phyloP scores from a whole-genome alignment of 2,888 invertebrate genomes.

The Drosophila putrida region DNA sequence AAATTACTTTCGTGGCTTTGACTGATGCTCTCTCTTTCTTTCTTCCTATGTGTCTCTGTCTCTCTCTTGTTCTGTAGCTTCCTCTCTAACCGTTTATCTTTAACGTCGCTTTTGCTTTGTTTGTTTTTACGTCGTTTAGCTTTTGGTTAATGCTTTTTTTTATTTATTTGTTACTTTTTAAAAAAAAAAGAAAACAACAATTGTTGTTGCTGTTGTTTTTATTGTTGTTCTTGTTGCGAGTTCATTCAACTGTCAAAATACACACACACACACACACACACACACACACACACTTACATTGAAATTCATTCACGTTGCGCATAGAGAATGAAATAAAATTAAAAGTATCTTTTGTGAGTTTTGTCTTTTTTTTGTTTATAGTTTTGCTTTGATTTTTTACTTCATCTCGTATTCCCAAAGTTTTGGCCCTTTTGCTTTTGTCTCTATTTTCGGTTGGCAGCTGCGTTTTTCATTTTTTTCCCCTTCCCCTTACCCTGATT shows the following conservation, averaged over 20 bases:
- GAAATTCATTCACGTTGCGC: slow-evolving; percentile 40
- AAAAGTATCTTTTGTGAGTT: slow-evolving; percentile 46
- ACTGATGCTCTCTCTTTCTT: slow-evolving; percentile 13
- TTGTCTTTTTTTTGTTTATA: slow-evolving; percentile 52
- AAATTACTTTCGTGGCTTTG: slow-evolving; percentile 67
- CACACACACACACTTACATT: slow-evolving; percentile 1
- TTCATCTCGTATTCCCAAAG: slow-evolving; percentile 24
- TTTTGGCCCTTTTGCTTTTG: slow-evolving; percentile 35
- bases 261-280: slow-evolving; percentile 30
- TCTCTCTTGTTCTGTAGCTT: slow-evolving; percentile 12
- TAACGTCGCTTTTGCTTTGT: slow-evolving; percentile 34
- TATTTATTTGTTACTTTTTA: slow-evolving; percentile 50
- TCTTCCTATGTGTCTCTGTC: background rate
- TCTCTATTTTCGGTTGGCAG: slow-evolving; percentile 46
- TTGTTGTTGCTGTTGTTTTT: slow-evolving; percentile 7
- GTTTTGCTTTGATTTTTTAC: slow-evolving; percentile 37
- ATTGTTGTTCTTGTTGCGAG: slow-evolving; percentile 47
- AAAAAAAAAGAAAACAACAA: slow-evolving; percentile 38
- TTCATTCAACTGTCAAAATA: slow-evolving; percentile 83
- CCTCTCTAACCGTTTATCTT: slow-evolving; percentile 35
- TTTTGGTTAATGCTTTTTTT: slow-evolving; percentile 36
- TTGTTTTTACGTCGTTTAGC: slow-evolving; percentile 35
- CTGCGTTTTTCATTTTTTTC: slow-evolving; percentile 41
- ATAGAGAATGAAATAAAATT: slow-evolving; percentile 54
- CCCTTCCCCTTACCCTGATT: background rate